Percentiles rank a stretch among this genome's conserved stretches.
phyloP scores from a whole-genome alignment of 2,797 vertebrate genomes.

The Orientallactaga sibirica region DNA sequence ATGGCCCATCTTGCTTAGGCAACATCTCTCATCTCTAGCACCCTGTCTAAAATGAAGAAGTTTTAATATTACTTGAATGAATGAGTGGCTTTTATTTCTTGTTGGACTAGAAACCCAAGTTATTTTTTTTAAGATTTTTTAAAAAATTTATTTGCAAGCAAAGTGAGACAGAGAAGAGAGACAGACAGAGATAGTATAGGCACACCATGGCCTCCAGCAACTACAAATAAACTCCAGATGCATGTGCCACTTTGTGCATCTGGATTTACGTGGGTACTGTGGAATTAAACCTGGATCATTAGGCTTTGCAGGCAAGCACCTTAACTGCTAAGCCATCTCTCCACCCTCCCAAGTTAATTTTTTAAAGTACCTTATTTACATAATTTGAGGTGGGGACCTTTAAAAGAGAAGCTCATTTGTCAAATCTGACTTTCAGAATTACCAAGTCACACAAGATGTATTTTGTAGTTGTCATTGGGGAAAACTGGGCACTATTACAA shows the following conservation, averaged over 20 bases:
- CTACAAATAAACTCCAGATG: too few species aligned
- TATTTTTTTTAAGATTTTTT: not conserved
- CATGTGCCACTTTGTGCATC: too few species aligned
- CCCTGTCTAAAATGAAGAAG: not conserved
- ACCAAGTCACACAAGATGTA: not conserved
- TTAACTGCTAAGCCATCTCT: too few species aligned
- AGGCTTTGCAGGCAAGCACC: too few species aligned
- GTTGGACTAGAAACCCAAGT: slow-evolving; percentile 23
- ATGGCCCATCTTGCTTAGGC: not conserved
- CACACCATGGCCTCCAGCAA: too few species aligned
- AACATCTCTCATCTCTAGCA: not conserved
- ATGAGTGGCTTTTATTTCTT: not conserved
- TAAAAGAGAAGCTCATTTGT: not conserved
- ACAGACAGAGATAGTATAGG: too few species aligned
- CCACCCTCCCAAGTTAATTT: too few species aligned
- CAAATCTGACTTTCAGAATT: slow-evolving; percentile 26
- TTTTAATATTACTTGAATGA: slow-evolving; percentile 20
- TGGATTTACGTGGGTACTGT: too few species aligned
- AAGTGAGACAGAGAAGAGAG: too few species aligned
- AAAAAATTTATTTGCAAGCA: too few species aligned
- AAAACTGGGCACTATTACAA: not conserved
- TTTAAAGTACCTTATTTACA: not conserved
- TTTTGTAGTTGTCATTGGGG: not conserved
- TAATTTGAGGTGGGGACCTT: not conserved
- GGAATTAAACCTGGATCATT: too few species aligned